Percentiles rank a stretch among this genome's conserved stretches.
Conservation (phyloP, 2,113 vertebrate genomes). For the Onychostruthus taczanowskii region DNA sequence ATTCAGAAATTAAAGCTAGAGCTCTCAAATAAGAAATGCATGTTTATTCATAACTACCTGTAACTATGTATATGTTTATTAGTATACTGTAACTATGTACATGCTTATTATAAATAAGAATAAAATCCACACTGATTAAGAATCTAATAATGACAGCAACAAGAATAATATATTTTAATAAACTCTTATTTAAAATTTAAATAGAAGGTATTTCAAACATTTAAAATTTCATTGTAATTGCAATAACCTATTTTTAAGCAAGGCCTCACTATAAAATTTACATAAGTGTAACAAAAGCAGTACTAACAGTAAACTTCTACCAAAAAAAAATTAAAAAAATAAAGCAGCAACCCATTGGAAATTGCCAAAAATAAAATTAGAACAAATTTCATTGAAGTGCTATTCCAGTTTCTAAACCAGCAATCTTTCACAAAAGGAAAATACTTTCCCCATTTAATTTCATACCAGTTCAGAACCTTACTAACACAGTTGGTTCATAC, state of each 20-base stretch:
- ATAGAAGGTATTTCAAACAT: not conserved
- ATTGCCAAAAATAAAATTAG: not conserved
- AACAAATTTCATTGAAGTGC: not conserved
- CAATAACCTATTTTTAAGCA: not conserved
- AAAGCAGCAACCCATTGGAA: not conserved
- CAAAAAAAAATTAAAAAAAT: not conserved
- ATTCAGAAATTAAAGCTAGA: not conserved
- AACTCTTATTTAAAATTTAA: not conserved
- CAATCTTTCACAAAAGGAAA: not conserved
- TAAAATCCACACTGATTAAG: not conserved
- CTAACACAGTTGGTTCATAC: not conserved
- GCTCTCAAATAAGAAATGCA: not conserved
- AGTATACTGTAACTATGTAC: not conserved
- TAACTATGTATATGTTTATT: not conserved
- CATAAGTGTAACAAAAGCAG: not conserved
- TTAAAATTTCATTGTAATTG: not conserved
- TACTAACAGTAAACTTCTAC: not conserved
- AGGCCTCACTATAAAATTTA: not conserved
- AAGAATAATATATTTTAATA: not conserved
- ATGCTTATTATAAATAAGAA: not conserved
- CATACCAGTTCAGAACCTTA: not conserved
- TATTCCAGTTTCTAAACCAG: not conserved
- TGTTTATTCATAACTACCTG: not conserved
- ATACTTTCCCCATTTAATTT: not conserved
- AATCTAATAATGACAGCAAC: not conserved